phyloP scores from a whole-genome alignment of 2,113 vertebrate genomes.

The Pyxicephalus adspersus region DNA sequence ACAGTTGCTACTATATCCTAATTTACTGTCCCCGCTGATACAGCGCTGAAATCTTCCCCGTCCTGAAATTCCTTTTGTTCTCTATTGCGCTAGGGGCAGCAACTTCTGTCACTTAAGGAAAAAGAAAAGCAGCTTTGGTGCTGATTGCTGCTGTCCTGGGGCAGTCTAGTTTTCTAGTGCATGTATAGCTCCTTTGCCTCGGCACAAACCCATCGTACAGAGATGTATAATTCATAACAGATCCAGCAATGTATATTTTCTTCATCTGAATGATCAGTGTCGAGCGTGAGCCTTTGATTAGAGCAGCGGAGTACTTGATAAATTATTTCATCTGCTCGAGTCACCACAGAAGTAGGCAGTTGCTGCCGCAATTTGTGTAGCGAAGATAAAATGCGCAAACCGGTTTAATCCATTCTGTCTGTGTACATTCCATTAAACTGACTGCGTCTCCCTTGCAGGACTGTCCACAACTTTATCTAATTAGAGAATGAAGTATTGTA shows the following conservation, averaged over 20 bases:
- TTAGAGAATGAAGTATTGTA: conserved; percentile 62
- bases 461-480: conserved; percentile 54
- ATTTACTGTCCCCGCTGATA: conserved; percentile 30
- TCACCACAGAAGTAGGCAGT: conserved; percentile 11
- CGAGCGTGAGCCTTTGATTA: conserved; percentile 48
- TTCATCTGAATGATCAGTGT: conserved; percentile 46
- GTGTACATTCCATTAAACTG: conserved; percentile 48
- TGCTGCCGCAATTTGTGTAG: conserved; percentile 39
- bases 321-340: conserved; percentile 33
- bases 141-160: conserved; percentile 31
- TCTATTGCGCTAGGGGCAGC: conserved; percentile 12
- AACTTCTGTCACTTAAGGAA: conserved; percentile 50
- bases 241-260: conserved; percentile 44
- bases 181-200: conserved; percentile 43
- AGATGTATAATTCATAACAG: conserved; percentile 53
- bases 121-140: conserved; percentile 41
- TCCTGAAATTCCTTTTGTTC: conserved; percentile 55
- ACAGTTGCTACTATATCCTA: conserved; percentile 8
- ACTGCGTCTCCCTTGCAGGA: conserved; percentile 30
- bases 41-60: neutral
- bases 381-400: conserved; percentile 42
- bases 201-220: conserved; percentile 18
- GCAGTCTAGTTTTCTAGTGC: conserved; percentile 38
- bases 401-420: conserved; percentile 29
- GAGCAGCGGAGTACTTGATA: conserved; percentile 29